A percentile compares a stretch with the other conserved stretches of the same genome.
phyloP scores from a whole-genome alignment of 2,888 invertebrate genomes.

The Diadegma fenestrale region DNA sequence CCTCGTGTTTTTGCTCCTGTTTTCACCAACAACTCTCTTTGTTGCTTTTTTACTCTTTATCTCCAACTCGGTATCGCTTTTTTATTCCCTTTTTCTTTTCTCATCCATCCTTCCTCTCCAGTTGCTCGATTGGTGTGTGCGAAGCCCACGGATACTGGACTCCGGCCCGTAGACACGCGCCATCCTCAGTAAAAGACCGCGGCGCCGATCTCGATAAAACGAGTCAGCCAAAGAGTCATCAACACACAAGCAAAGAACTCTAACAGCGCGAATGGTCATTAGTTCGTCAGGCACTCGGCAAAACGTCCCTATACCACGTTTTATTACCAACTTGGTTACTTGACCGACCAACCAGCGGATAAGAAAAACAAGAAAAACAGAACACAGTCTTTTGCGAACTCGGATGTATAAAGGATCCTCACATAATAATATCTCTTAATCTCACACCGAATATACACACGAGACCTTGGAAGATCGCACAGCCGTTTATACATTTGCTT shows the following conservation, averaged over 20 bases:
- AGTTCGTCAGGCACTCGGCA: conserved; percentile 48
- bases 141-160: conserved; percentile 3
- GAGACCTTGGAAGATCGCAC: conserved; percentile 28
- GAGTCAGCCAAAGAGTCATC: conserved; percentile 46
- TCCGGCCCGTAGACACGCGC: conserved; percentile 22
- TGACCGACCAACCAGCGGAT: conserved; percentile 30
- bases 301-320: conserved; percentile 38
- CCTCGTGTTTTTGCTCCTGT: conserved; percentile 16
- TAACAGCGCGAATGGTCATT: conserved; percentile 50
- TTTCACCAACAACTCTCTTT: conserved; percentile 33
- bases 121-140: conserved; percentile 30
- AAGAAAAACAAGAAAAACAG: conserved; percentile 9
- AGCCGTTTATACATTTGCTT: not conserved
- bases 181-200: conserved; percentile 36
- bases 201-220: conserved; percentile 58
- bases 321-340: conserved; percentile 42
- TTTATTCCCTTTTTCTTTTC: conserved; percentile 20
- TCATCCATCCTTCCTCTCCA: conserved; percentile 34
- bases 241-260: conserved; percentile 40
- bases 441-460: conserved; percentile 47
- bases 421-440: conserved; percentile 63
- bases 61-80: conserved; percentile 23
- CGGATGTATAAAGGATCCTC: conserved; percentile 57
- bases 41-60: conserved; percentile 13
- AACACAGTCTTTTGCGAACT: conserved; percentile 48